These are phyloP conservation scores for Coreius guichenoti DNA, from an alignment of 2,797 vertebrate genomes.

Conservation along the genomic window DNA sequence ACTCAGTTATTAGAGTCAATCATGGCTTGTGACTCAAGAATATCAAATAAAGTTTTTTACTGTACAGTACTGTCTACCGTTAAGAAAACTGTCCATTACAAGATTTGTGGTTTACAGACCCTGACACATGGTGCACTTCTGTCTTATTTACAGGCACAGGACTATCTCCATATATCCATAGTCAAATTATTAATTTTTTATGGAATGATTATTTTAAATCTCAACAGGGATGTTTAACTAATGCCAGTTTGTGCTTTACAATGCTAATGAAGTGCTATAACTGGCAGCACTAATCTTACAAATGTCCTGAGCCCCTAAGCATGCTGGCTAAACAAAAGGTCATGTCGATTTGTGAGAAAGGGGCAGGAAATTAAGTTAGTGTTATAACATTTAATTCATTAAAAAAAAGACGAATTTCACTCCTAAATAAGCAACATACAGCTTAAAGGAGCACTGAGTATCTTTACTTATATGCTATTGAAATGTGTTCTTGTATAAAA, in stretches of 20 bases:
- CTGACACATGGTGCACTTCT: background rate
- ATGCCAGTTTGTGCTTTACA: slow-evolving; percentile 34
- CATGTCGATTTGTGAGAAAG: slow-evolving; percentile 19
- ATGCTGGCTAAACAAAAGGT: slow-evolving; percentile 32
- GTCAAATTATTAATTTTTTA: slow-evolving; percentile 32
- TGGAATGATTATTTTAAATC: slow-evolving; percentile 29
- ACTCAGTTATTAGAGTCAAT: background rate
- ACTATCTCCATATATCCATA: background rate
- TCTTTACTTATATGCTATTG: background rate
- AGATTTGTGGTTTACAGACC: background rate
- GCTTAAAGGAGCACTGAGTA: background rate
- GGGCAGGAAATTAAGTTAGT: background rate
- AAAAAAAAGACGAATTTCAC: background rate
- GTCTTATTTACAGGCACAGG: background rate
- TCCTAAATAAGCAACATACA: background rate
- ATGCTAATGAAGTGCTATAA: slow-evolving; percentile 31
- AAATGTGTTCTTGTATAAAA: slow-evolving; percentile 7
- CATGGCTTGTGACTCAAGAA: background rate
- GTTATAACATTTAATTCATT: background rate
- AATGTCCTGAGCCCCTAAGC: slow-evolving; percentile 12
- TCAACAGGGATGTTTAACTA: slow-evolving; percentile 36
- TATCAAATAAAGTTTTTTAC: background rate
- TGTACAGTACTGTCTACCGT: no score
- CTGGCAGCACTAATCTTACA: slow-evolving; percentile 32
- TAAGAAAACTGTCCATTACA: background rate